These are phyloP conservation scores for Cheilosia vulpina DNA, from an alignment of 2,888 invertebrate species.

Conservation along the genomic window DNA sequence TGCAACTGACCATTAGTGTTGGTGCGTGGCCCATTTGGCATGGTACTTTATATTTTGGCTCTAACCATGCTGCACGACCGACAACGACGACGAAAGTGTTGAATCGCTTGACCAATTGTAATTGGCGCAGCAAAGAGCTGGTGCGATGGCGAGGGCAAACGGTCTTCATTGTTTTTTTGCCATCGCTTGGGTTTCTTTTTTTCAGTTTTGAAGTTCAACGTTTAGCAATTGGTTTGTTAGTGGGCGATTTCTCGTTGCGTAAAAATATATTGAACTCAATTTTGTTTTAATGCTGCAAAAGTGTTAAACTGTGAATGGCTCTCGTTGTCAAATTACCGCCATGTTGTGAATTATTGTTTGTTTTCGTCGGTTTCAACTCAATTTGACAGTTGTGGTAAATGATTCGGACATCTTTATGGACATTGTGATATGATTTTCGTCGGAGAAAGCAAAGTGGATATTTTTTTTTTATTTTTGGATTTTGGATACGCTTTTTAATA, in stretches of 20 bases:
- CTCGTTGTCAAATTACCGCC: conserved; percentile 50
- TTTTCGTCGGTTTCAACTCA: conserved; percentile 4
- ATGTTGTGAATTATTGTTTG: conserved; percentile 23
- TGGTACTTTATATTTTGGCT: conserved; percentile 60
- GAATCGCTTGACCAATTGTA: conserved; percentile 53
- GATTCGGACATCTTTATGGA: conserved; percentile 2
- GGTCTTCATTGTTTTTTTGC: conserved; percentile 15
- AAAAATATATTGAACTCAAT: conserved; percentile 69
- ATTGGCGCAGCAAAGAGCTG: conserved; percentile 3
- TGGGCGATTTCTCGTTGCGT: conserved; percentile 69
- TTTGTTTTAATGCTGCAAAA: conserved; percentile 54
- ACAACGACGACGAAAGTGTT: conserved; percentile 49
- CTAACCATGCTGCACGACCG: conserved; percentile 40
- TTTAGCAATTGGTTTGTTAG: conserved; percentile 69
- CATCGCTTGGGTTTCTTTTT: conserved; percentile 54
- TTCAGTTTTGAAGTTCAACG: conserved; percentile 73
- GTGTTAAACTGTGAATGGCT: conserved; percentile 56
- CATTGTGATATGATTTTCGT: conserved; percentile 20
- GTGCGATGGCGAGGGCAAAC: background rate
- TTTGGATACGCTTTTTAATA: conserved; percentile 13
- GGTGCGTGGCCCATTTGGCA: conserved; percentile 72
- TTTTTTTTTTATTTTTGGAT: conserved; percentile 8
- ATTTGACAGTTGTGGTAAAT: conserved; percentile 15
- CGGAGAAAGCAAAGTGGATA: conserved; percentile 43
- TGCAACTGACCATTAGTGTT: conserved; percentile 52